phyloP scores from a whole-genome alignment of 2,797 vertebrate species.

The Tapera naevia region DNA sequence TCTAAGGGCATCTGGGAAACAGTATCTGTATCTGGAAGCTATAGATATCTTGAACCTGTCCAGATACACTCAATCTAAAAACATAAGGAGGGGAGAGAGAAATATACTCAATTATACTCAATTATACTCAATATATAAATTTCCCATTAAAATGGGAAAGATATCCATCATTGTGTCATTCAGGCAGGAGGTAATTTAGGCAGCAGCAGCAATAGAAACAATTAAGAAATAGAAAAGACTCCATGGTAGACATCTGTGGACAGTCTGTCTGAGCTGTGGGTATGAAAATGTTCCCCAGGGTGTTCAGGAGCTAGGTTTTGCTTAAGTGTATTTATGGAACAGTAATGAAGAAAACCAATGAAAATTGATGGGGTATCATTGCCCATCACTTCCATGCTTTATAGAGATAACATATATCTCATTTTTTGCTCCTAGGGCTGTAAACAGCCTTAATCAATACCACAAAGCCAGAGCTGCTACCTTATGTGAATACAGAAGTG shows the following conservation, averaged over 20 bases:
- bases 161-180: not conserved
- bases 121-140: not conserved
- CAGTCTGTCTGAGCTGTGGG: not conserved
- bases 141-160: not conserved
- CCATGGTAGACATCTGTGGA: not conserved
- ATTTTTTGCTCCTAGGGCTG: not conserved
- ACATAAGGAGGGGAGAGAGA: not conserved
- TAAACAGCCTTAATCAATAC: not conserved
- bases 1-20: not conserved
- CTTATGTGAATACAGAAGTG: not conserved
- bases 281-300: not conserved
- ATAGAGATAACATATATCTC: not conserved
- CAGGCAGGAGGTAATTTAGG: not conserved
- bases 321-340: not conserved
- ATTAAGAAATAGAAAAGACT: not conserved
- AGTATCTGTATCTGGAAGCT: not conserved
- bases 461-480: not conserved
- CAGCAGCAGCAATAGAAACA: not conserved
- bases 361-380: not conserved
- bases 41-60: not conserved
- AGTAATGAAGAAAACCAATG: not conserved
- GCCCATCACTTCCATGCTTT: not conserved
- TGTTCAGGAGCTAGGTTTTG: not conserved
- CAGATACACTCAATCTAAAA: not conserved
- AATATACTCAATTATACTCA: too few species aligned